Percentiles rank a stretch among this genome's conserved stretches.
Conservation (phyloP, 2,797 vertebrate species). For the Danio choprae region DNA sequence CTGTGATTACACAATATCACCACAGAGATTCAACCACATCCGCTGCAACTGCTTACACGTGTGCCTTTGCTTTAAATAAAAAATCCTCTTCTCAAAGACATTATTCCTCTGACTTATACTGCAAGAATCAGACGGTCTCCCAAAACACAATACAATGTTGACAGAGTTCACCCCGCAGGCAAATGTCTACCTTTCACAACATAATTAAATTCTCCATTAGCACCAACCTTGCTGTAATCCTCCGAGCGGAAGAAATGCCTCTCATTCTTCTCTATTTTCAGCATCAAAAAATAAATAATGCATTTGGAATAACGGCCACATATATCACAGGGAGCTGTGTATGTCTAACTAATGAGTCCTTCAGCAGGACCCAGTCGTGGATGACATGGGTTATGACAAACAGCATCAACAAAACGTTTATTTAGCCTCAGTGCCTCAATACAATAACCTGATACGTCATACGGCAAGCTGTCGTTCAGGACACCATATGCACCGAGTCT, state of each 20-base stretch:
- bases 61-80: conserved; percentile 27
- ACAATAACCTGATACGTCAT: conserved; percentile 66
- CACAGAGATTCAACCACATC: not conserved
- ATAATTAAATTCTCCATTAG: conserved; percentile 52
- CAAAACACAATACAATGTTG: conserved; percentile 15
- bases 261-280: conserved; percentile 45
- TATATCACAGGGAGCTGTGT: conserved; percentile 52
- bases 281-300: conserved; percentile 53
- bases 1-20: conserved; percentile 34
- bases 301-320: conserved; percentile 38
- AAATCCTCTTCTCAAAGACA: conserved; percentile 12
- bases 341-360: conserved; percentile 52
- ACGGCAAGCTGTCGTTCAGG: not conserved
- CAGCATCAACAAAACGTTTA: conserved; percentile 76
- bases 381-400: conserved; percentile 74
- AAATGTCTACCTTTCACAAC: conserved; percentile 38
- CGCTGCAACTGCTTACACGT: not conserved
- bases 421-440: conserved; percentile 71
- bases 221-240: conserved; percentile 23
- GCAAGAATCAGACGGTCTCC: conserved; percentile 4
- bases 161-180: conserved; percentile 37
- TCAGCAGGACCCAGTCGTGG: conserved; percentile 21
- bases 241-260: conserved; percentile 13
- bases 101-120: conserved; percentile 12
- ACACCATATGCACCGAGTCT: conserved; percentile 8